A percentile compares a stretch with the other conserved stretches of the same genome.
These are phyloP conservation scores for Gerris lacustris DNA, from an alignment of 2,888 invertebrate species.

Conservation along the genomic window DNA sequence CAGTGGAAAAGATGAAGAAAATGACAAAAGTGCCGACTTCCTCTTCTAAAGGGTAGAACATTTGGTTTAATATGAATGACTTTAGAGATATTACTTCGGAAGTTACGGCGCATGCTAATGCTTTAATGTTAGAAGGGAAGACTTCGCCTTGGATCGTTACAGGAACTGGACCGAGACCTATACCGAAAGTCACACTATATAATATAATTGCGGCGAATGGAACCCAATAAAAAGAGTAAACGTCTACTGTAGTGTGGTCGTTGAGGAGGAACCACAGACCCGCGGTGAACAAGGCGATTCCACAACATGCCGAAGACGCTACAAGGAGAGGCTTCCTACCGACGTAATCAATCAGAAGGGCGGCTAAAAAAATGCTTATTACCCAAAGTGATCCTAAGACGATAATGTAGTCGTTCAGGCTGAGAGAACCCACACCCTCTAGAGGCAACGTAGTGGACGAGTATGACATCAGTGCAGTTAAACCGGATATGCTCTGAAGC, in stretches of 20 bases:
- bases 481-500: constrained; percentile 24
- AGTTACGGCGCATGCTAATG: constrained; percentile 45
- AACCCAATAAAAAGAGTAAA: constrained; percentile 39
- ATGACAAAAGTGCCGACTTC: constrained; percentile 48
- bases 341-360: constrained; percentile 23
- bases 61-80: constrained; percentile 46
- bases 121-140: constrained; percentile 51
- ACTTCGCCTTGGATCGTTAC: constrained; percentile 52
- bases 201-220: constrained; percentile 42
- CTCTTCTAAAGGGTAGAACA: constrained; percentile 45
- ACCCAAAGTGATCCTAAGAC: constrained; percentile 23
- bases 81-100: constrained; percentile 45
- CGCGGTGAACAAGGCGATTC: constrained; percentile 15
- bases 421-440: constrained; percentile 14
- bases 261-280: constrained; percentile 22
- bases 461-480: constrained; percentile 22
- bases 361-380: constrained; percentile 22
- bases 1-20: constrained; percentile 39
- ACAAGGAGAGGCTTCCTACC: constrained; percentile 27
- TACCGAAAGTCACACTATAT: constrained; percentile 46
- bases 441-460: no score
- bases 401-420: constrained; percentile 23
- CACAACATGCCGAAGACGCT: constrained; percentile 20
- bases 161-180: constrained; percentile 48
- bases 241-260: constrained; percentile 25